Base-by-base conservation (phyloP, 2,888 invertebrate species). In the Torymus aiolomorphi region DNA sequence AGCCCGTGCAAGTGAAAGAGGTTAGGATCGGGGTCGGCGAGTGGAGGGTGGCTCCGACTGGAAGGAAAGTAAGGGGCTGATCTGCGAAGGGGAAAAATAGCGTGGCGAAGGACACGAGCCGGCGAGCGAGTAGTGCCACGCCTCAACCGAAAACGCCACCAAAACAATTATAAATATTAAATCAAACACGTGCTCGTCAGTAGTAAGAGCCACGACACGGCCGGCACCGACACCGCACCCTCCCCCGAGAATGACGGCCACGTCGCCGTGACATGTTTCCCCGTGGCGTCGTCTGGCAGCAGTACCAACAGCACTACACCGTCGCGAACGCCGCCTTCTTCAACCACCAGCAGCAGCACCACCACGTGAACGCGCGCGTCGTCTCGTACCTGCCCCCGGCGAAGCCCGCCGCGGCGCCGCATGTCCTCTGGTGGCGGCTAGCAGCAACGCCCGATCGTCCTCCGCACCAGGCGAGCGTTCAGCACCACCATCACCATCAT, bases 191-290 rank as follows among this genome's bases (percentile, higher is more conserved):
- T 42, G 42, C 42, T 42, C 42, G 8, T 1, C 42, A 42, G 42
- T 42, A 42, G 42, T 42, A 42, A 42, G 8, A 42, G 42, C 42
- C 42, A 42, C 42, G 8, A 42, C 8, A 5, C 42, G 42, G 42
- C 42, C 42, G 42, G 8, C 42, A 42, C 1, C 5, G 8, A 5
- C 42, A 31, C 3, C 31, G 8, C 42, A 42, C 42, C 42, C 42
- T 42, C 42, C 42, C 42, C 42, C 42, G 42, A 42, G 42, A 42
- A 42, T 67, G 78, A 78, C 62, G 76, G 16, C 12, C 56, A 18
- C 71, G 71, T 87, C 86, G 84, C 84, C 87, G 88, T 89, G 89
- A 89, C 88, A 89, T 89, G 89, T 88, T 88, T 86, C 87, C 87
- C 79, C 87, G 88, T 85, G 87, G 87, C 84, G 86, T 85, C 83